Base-by-base conservation (phyloP, 2,797 vertebrate species). In the Gambelia wislizenii region DNA sequence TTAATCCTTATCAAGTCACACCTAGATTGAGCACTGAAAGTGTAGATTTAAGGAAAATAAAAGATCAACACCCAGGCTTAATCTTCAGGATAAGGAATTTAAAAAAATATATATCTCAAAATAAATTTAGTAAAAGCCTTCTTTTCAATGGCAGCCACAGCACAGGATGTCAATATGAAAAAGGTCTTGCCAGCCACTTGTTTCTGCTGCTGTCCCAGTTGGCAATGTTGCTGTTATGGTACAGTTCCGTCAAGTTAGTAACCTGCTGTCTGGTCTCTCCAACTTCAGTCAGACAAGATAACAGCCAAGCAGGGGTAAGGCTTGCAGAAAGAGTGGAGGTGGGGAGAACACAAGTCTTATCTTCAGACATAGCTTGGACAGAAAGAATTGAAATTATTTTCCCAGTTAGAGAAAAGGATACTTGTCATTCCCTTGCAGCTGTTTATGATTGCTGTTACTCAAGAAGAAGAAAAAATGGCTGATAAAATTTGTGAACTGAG, bases 81-180 rank as follows among this genome's bases (percentile, higher is more conserved):
- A 69, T 91, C 78, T 90, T 91, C 20, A 27, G 9, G 81, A 90
- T 0, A 0, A 86, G 87, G 49, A 92, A 7, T 44, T 70, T 9
- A 61, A 94, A 86, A 1, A 39, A 82, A 92, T 89, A 13, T 0
- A 49, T 85, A 47, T 56, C 72, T 0, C 61, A 76, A 3, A 91
- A 95, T 52, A 0, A 54, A 6, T 42, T 84, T 83, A 61, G 84
- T 52, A 64, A 89, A 86, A 89, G 18, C n/a, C 70, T 91, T 16
- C 1, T 89, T 89, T 87, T 52, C 13, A 59, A 42, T 85, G 36
- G 39, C 69, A 91, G 80, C 87, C 89, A 77, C 83, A 90, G 91
- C 6, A 84, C n/a, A 91, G 84, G 33, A 67, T 1, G 0, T 47
- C 42, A 87, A n/a, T 25, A 39, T 56, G 39, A 36, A 84, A 70